phyloP scores from a whole-genome alignment of 2,113 vertebrate genomes.

The Pipa parva region DNA sequence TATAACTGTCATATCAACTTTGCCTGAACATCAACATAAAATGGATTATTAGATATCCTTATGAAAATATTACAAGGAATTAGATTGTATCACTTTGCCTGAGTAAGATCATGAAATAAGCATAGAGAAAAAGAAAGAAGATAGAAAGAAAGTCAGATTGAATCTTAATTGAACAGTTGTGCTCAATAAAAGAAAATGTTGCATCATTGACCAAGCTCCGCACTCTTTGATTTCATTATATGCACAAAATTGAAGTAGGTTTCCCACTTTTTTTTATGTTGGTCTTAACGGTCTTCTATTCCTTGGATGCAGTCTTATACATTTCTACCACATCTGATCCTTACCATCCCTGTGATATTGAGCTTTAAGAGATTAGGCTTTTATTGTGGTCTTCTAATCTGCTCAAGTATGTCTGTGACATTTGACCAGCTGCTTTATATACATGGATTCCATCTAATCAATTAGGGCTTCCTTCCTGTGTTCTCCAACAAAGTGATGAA shows the following conservation, averaged over 20 bases:
- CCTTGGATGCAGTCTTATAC: neutral
- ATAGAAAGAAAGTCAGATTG: neutral
- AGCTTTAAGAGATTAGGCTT: neutral
- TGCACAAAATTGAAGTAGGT: neutral
- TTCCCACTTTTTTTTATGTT: neutral
- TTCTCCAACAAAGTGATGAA: neutral
- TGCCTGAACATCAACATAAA: too few relatives aligned
- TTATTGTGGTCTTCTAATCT: neutral
- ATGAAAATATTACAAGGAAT: neutral
- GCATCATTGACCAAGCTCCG: neutral
- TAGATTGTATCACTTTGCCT: neutral
- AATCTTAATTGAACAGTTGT: neutral
- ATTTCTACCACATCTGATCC: neutral
- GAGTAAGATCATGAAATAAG: neutral
- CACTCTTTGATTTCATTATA: neutral
- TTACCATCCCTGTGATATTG: neutral
- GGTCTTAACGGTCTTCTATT: neutral
- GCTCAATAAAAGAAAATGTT: neutral
- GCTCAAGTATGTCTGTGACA: neutral
- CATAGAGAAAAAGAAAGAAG: neutral
- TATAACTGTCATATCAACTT: too few relatives aligned
- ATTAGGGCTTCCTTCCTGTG: neutral
- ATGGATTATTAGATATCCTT: too few relatives aligned
- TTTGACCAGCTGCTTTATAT: neutral
- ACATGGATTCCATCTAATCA: neutral